These are phyloP conservation scores for Urosaurus nigricauda DNA, from an alignment of 2,797 vertebrate species.

Conservation along the genomic window DNA sequence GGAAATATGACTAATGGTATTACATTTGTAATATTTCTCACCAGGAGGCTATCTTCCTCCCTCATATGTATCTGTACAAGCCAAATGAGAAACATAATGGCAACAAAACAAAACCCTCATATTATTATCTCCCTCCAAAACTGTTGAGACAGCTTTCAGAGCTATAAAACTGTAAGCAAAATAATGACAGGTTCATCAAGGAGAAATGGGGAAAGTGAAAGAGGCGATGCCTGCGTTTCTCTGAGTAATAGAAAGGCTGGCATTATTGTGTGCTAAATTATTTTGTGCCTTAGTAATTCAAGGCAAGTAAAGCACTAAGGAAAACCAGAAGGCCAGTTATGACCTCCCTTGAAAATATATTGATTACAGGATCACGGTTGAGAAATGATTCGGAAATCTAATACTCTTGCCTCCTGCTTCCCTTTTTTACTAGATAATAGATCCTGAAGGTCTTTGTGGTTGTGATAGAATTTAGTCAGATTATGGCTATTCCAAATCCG, in stretches of 20 bases:
- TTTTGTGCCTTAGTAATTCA: constrained; percentile 7
- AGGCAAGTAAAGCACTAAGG: background rate
- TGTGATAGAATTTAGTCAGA: background rate
- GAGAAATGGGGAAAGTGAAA: background rate
- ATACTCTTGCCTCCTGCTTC: background rate
- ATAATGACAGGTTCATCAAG: background rate
- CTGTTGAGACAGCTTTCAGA: background rate
- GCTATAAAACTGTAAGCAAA: constrained; percentile 32
- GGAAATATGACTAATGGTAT: constrained; percentile 35
- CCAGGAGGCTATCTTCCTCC: constrained; percentile 45
- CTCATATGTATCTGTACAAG: constrained; percentile 26
- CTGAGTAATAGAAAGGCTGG: constrained; percentile 26
- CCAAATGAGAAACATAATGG: constrained; percentile 51
- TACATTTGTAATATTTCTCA: constrained; percentile 55
- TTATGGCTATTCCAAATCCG: background rate
- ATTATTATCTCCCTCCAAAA: constrained; percentile 42
- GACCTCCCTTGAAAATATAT: background rate
- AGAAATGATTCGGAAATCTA: background rate
- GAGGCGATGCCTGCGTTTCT: background rate
- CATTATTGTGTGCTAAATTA: fast-evolving
- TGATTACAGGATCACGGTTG: background rate
- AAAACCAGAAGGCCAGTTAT: background rate
- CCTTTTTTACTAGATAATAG: background rate
- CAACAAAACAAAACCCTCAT: constrained; percentile 28
- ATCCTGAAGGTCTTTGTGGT: background rate